These are phyloP conservation scores for Dreissena polymorpha DNA, from an alignment of 1,140 invertebrate species.

Conservation along the genomic window DNA sequence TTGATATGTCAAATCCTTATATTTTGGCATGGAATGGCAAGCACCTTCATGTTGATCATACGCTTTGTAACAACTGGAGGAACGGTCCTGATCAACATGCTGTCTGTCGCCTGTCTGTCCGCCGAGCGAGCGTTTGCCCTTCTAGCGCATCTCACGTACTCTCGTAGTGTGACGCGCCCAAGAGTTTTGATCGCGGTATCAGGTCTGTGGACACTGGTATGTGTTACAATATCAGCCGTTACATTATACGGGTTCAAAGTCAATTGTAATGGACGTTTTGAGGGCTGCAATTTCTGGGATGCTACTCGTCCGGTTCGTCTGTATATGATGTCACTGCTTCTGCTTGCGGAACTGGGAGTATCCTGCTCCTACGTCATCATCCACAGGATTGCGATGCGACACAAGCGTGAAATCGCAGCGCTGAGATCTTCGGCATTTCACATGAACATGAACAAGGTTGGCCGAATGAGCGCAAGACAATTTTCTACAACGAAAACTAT, in stretches of 20 bases:
- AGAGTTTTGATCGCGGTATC: too few relatives aligned
- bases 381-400: background rate
- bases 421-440: background rate
- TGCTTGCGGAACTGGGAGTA: background rate
- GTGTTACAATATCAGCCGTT: too few relatives aligned
- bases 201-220: too few relatives aligned
- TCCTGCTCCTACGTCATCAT: constrained; percentile 5
- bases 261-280: too few relatives aligned
- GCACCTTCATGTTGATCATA: background rate
- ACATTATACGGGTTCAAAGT: too few relatives aligned
- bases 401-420: background rate
- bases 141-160: background rate
- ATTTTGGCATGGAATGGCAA: background rate
- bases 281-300: background rate
- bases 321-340: background rate
- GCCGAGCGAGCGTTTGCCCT: background rate
- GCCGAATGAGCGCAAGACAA: background rate
- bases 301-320: background rate
- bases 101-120: too few relatives aligned
- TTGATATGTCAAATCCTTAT: background rate
- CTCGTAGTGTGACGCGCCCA: background rate
- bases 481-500: background rate
- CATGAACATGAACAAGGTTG: background rate
- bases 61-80: background rate
- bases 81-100: background rate